Percentiles rank a stretch among this genome's conserved stretches.
Conservation (phyloP, 2,113 vertebrate species). For the Ovis canadensis region DNA sequence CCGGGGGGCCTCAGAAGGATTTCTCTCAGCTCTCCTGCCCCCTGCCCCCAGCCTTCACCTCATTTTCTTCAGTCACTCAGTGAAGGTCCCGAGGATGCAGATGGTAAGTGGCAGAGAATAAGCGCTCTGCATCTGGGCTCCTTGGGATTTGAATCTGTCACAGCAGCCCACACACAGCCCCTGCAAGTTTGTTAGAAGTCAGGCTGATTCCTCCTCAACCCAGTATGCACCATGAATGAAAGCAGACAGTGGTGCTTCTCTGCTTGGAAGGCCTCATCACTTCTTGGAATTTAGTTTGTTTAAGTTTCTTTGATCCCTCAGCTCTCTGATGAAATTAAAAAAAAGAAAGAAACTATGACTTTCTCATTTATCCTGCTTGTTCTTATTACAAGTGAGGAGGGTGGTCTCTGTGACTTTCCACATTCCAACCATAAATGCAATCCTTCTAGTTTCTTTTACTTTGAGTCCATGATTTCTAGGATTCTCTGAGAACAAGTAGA, state of each 20-base stretch:
- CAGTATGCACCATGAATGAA: background rate
- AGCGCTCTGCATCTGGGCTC: background rate
- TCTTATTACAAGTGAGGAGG: background rate
- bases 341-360: background rate
- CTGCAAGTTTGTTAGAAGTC: background rate
- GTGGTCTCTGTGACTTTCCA: background rate
- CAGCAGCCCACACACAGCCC: background rate
- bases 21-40: background rate
- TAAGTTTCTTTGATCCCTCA: background rate
- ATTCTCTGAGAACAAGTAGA: background rate
- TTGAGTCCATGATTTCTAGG: background rate
- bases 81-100: background rate
- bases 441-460: background rate
- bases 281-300: background rate
- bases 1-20: background rate
- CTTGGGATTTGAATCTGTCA: background rate
- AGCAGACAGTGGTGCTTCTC: background rate
- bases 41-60: background rate
- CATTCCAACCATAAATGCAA: background rate
- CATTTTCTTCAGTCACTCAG: rapidly evolving
- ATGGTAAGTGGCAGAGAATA: too few relatives aligned
- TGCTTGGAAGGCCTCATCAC: background rate
- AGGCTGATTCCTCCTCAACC: background rate
- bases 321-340: background rate
- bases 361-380: background rate